Percentiles rank a stretch among this genome's conserved stretches.
Evolutionary conservation across 2,113 vertebrate species (phyloP).

Genomic region (Spilogale gracilis): DNA sequence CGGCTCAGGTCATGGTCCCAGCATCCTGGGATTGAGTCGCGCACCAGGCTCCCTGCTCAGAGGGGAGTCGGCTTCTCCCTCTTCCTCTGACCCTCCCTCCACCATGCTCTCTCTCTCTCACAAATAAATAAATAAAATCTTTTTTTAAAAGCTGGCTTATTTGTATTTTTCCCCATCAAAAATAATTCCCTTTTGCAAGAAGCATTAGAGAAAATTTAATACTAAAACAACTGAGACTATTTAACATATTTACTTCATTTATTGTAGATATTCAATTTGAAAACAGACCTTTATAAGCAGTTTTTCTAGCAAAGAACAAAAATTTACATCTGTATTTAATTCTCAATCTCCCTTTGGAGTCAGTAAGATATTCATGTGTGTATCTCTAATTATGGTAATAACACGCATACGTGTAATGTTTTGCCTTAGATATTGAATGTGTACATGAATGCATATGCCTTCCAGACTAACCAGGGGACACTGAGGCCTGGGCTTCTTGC

Average conservation of each 20-base stretch:
- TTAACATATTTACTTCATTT: constrained; percentile 21
- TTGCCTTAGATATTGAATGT: not conserved
- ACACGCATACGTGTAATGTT: not conserved
- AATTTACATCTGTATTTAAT: not conserved
- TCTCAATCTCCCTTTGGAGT: not conserved
- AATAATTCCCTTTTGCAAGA: constrained; percentile 24
- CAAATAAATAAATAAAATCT: too few species aligned
- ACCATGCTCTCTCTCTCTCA: too few species aligned
- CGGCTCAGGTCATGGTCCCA: too few species aligned
- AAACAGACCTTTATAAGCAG: not conserved
- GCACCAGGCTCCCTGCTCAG: too few species aligned
- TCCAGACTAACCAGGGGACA: not conserved
- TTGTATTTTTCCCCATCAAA: constrained; percentile 15
- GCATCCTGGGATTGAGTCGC: too few species aligned
- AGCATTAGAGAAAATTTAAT: constrained; percentile 23
- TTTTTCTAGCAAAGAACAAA: not conserved
- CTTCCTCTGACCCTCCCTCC: too few species aligned
- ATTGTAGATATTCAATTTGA: not conserved
- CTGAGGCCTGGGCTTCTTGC: not conserved
- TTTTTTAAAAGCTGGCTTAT: not conserved
- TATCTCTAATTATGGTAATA: constrained; percentile 3
- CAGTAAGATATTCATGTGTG: constrained; percentile 34
- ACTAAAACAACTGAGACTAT: not conserved
- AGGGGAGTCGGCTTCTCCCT: too few species aligned
- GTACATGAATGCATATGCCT: not conserved